Evolutionary conservation across 2,888 invertebrate species (phyloP).

Genomic region (Dyspetes luteomarginatus): DNA sequence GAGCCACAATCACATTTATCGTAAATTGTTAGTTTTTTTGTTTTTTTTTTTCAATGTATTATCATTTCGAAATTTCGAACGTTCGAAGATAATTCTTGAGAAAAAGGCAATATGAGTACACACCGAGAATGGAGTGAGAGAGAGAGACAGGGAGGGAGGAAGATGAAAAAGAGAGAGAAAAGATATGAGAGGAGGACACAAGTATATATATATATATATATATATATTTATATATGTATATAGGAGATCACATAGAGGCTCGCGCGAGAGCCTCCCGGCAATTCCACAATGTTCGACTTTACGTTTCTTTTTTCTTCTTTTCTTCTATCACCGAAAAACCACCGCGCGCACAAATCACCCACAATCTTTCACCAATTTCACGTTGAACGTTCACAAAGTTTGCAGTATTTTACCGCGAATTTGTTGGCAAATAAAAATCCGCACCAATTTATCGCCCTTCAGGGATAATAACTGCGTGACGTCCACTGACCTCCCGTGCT

Average conservation of each 20-base stretch:
- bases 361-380: slow-evolving; percentile 67
- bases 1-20: background rate
- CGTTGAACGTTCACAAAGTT: slow-evolving; percentile 14
- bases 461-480: slow-evolving; percentile 79
- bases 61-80: background rate
- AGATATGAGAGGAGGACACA: slow-evolving; percentile 61
- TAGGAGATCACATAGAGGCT: slow-evolving; percentile 53
- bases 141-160: slow-evolving; percentile 38
- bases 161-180: slow-evolving; percentile 24
- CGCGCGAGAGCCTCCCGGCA: slow-evolving; percentile 63
- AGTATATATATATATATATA: slow-evolving; percentile 42
- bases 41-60: background rate
- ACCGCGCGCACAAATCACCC: slow-evolving; percentile 53
- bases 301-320: slow-evolving; percentile 45
- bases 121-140: slow-evolving; percentile 11
- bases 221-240: slow-evolving; percentile 47
- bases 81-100: slow-evolving; percentile 30
- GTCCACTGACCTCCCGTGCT: slow-evolving; percentile 80
- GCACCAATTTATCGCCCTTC: slow-evolving; percentile 72
- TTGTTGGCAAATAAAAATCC: slow-evolving; percentile 59
- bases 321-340: slow-evolving; percentile 27
- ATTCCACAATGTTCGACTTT: slow-evolving; percentile 53
- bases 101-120: slow-evolving; percentile 47
- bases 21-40: background rate
- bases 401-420: slow-evolving; percentile 64